A percentile compares a stretch with the other conserved stretches of the same genome.
These are phyloP conservation scores for Pinna nobilis DNA, from an alignment of 1,140 invertebrate species.

Conservation along the genomic window DNA sequence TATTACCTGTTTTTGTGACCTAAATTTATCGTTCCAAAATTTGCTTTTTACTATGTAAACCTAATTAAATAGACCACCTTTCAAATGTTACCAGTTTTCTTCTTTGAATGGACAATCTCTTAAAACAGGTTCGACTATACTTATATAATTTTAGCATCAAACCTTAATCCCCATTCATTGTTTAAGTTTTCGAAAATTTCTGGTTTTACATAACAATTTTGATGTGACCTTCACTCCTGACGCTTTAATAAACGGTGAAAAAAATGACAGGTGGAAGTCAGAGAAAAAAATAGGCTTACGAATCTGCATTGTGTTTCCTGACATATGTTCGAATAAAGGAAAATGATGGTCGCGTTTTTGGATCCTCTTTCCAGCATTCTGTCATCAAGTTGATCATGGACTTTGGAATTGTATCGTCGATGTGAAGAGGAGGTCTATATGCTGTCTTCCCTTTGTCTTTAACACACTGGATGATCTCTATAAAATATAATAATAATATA, in stretches of 20 bases:
- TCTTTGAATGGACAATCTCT: too few species aligned
- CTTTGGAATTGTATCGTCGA: neutral
- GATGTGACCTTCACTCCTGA: too few species aligned
- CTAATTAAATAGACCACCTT: too few species aligned
- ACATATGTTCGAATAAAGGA: neutral
- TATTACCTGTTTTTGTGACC: too few species aligned
- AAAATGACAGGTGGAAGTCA: neutral
- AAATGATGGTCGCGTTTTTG: conserved; percentile 32
- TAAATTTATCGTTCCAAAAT: too few species aligned
- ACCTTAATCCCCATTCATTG: too few species aligned
- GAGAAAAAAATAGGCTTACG: neutral
- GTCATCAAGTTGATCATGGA: conserved; percentile 47
- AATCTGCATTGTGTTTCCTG: neutral
- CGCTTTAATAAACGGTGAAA: neutral
- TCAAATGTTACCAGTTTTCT: too few species aligned
- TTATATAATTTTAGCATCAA: too few species aligned
- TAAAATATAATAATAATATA: neutral
- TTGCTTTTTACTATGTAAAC: too few species aligned
- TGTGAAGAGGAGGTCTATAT: conserved; percentile 32
- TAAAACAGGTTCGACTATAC: too few species aligned
- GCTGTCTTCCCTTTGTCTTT: conserved; percentile 13
- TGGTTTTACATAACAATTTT: too few species aligned
- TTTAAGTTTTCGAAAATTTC: too few species aligned
- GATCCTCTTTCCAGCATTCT: conserved; percentile 50
- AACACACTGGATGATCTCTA: conserved; percentile 49